phyloP scores from a whole-genome alignment of 1,140 invertebrate species.

The Pollicipes pollicipes region DNA sequence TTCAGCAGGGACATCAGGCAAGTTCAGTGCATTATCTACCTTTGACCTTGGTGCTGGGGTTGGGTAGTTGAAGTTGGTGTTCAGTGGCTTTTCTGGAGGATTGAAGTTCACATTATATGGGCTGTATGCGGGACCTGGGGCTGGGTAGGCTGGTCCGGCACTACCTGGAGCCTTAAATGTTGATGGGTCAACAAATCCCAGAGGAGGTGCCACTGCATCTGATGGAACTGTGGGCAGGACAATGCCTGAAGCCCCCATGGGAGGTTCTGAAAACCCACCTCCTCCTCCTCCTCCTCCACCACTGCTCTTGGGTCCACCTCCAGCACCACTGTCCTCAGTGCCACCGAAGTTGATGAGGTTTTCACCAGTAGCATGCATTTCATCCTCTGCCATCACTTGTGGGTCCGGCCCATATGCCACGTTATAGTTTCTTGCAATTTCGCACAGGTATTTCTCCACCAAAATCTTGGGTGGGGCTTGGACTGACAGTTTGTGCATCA shows the following conservation, averaged over 20 bases:
- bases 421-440: conserved; percentile 91
- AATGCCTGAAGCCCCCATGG: too few species aligned
- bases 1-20: neutral
- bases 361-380: neutral
- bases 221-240: neutral
- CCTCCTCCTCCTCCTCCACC: too few species aligned
- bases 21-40: neutral
- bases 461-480: conserved; percentile 90
- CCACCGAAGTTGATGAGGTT: neutral
- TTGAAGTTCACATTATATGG: neutral
- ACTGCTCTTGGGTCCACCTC: neutral
- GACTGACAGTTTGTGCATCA: conserved; percentile 88
- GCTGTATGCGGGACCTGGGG: neutral
- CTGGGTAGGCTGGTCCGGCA: neutral
- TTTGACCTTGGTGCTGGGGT: too few species aligned
- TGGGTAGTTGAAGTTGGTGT: too few species aligned
- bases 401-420: conserved; percentile 83
- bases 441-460: conserved; percentile 87
- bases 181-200: neutral
- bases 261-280: too few species aligned
- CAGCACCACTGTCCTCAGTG: neutral
- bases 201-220: neutral
- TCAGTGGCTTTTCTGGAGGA: too few species aligned
- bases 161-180: neutral
- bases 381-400: conserved; percentile 31